Conservation (phyloP, 2,888 invertebrate genomes). For the Leptinotarsa haldemani region DNA sequence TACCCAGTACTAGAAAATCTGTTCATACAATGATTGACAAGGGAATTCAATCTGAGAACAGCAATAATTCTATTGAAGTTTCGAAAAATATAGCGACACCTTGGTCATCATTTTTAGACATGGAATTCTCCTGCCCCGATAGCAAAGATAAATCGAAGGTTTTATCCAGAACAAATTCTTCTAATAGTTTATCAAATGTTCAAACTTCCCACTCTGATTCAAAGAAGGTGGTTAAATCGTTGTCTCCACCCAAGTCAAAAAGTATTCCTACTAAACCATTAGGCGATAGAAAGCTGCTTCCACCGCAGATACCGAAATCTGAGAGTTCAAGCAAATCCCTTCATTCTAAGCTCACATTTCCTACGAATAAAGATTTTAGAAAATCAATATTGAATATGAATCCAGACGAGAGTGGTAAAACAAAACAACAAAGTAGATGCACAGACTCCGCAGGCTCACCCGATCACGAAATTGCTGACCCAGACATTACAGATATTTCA, state of each 20-base stretch:
- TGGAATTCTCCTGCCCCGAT: conserved; percentile 65
- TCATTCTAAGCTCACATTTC: conserved; percentile 62
- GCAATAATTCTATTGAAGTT: conserved; percentile 76
- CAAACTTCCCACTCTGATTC: conserved; percentile 54
- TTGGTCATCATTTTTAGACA: conserved; percentile 74
- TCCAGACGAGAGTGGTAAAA: conserved; percentile 61
- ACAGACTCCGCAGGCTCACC: conserved; percentile 67
- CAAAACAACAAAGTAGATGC: conserved; percentile 62
- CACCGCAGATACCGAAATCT: conserved; percentile 68
- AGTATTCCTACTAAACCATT: conserved; percentile 54
- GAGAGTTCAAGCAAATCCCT: conserved; percentile 57
- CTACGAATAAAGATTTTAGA: conserved; percentile 78
- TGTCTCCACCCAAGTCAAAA: conserved; percentile 52
- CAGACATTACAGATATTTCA: conserved; percentile 63
- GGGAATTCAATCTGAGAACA: conserved; percentile 79
- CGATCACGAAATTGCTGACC: conserved; percentile 65
- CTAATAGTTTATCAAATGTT: conserved; percentile 63
- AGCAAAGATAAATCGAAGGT: conserved; percentile 31
- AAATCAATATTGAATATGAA: conserved; percentile 80
- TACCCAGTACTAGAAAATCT: conserved; percentile 71
- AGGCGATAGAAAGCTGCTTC: conserved; percentile 56
- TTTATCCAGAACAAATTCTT: conserved; percentile 48
- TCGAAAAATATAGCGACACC: conserved; percentile 68
- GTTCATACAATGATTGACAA: conserved; percentile 73
- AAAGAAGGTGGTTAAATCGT: conserved; percentile 52